Conservation (phyloP, 2,888 invertebrate species). For the Catocala fraxini region DNA sequence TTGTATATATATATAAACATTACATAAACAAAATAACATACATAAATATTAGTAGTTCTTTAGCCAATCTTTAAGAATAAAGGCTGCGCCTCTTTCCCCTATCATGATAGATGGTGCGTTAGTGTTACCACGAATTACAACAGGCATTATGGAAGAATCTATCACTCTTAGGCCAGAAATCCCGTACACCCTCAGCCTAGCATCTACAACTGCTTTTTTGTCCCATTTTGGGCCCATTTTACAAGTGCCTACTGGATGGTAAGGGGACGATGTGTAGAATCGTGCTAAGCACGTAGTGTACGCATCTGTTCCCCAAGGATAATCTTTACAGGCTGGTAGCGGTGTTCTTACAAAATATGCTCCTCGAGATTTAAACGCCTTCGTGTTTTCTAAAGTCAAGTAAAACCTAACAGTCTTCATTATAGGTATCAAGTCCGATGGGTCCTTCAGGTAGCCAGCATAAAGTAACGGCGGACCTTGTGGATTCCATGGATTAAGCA, state of each 20-base stretch:
- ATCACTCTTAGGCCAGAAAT: slow-evolving; percentile 88
- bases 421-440: slow-evolving; percentile 88
- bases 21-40: neutral
- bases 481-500: slow-evolving; percentile 89
- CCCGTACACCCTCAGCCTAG: slow-evolving; percentile 90
- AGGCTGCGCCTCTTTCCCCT: slow-evolving; percentile 85
- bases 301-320: slow-evolving; percentile 87
- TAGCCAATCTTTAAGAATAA: slow-evolving; percentile 66
- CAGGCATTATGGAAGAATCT: slow-evolving; percentile 94
- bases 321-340: slow-evolving; percentile 86
- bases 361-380: slow-evolving; percentile 85
- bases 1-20: neutral
- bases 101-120: slow-evolving; percentile 94
- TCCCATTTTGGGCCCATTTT: slow-evolving; percentile 87
- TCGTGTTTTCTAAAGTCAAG: slow-evolving; percentile 85
- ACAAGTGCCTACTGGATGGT: slow-evolving; percentile 75
- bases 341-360: slow-evolving; percentile 84
- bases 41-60: slow-evolving; percentile 14
- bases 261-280: slow-evolving; percentile 86
- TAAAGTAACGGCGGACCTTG: slow-evolving; percentile 90
- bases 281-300: slow-evolving; percentile 89
- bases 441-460: slow-evolving; percentile 88
- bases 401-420: slow-evolving; percentile 88
- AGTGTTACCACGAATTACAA: slow-evolving; percentile 92
- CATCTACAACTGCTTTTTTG: slow-evolving; percentile 89